These are phyloP conservation scores for Petrolisthes manimaculis DNA, from an alignment of 2,888 invertebrate species.

Conservation along the genomic window DNA sequence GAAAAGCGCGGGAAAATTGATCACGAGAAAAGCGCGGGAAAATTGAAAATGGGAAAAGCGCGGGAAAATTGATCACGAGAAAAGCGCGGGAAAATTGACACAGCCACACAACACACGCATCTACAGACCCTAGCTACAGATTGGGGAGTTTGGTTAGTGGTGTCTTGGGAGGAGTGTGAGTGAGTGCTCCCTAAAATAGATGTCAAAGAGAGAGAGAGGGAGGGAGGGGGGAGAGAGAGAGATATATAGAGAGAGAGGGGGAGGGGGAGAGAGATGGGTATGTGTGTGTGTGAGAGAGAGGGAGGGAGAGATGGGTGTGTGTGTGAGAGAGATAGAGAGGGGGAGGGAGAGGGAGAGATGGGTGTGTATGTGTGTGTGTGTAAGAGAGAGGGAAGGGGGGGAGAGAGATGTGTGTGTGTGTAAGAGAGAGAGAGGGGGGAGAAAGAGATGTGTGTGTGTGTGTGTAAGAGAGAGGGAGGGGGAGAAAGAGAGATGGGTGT, in stretches of 20 bases:
- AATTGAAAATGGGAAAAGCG: too few species aligned
- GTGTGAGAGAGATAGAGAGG: neutral
- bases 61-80: too few species aligned
- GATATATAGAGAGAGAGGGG: neutral
- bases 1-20: too few species aligned
- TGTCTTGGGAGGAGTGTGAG: too few species aligned
- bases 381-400: neutral
- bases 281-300: neutral
- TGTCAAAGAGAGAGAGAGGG: neutral
- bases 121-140: too few species aligned
- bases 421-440: neutral
- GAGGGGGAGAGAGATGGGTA: neutral
- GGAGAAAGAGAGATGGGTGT: too few species aligned
- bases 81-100: too few species aligned
- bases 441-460: neutral
- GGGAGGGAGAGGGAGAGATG: neutral
- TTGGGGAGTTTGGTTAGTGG: too few species aligned
- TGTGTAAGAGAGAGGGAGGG: too few species aligned
- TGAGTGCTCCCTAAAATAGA: slow-evolving; percentile 10
- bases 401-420: neutral
- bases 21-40: too few species aligned
- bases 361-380: too few species aligned
- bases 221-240: neutral
- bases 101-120: too few species aligned
- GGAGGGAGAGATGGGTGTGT: neutral